phyloP scores from a whole-genome alignment of 2,888 invertebrate genomes.

The Eristalinus sepulchralis region DNA sequence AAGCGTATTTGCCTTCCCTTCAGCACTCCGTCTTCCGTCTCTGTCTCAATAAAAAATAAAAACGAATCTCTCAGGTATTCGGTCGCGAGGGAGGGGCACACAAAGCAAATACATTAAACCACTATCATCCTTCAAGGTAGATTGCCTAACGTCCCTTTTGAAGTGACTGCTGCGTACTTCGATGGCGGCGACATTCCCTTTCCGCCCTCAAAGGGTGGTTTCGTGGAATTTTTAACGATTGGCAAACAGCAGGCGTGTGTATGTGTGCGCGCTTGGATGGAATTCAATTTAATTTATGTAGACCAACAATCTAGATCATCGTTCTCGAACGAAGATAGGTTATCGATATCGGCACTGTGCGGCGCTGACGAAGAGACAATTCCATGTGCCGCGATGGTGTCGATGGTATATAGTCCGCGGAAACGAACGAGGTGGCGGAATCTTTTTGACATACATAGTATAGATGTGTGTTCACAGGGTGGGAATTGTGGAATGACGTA shows the following conservation, averaged over 20 bases:
- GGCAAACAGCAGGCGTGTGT: not conserved
- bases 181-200: not conserved
- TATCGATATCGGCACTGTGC: not conserved
- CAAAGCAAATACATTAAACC: slow-evolving; percentile 3
- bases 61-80: not conserved
- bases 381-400: not conserved
- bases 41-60: not conserved
- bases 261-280: not conserved
- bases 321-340: not conserved
- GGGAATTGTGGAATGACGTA: too few relatives aligned
- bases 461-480: too few relatives aligned
- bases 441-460: too few relatives aligned
- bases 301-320: not conserved
- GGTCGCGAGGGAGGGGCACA: not conserved
- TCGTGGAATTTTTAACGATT: not conserved
- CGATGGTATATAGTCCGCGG: not conserved
- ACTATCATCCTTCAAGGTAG: slow-evolving; percentile 2
- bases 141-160: not conserved
- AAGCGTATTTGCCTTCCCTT: slow-evolving; percentile 24
- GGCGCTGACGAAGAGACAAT: not conserved
- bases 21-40: not conserved
- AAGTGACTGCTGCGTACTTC: not conserved
- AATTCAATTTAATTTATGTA: not conserved
- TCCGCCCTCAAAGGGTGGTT: not conserved
- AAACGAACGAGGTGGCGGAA: too few relatives aligned